Percentiles rank a stretch among this genome's conserved stretches.
These are phyloP conservation scores for Mantis religiosa DNA, from an alignment of 2,888 invertebrate genomes.

Conservation along the genomic window DNA sequence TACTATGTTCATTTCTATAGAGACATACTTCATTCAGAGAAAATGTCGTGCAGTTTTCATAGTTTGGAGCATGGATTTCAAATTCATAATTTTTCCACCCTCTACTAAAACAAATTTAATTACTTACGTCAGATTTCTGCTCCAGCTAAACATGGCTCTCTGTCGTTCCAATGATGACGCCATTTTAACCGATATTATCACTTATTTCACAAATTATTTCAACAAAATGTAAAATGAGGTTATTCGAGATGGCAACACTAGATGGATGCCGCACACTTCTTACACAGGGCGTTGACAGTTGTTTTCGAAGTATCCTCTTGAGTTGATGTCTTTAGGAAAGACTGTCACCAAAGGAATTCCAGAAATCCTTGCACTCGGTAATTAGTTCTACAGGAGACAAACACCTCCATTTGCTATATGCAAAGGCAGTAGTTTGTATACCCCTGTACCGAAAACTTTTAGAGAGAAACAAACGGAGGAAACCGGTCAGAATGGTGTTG, in stretches of 20 bases:
- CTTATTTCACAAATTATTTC: not conserved
- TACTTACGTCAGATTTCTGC: not conserved
- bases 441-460: not conserved
- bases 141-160: not conserved
- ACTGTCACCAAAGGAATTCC: not conserved
- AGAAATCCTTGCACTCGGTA: not conserved
- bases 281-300: too few relatives aligned
- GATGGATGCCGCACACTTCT: too few relatives aligned
- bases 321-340: not conserved
- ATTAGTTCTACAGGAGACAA: not conserved
- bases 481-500: not conserved
- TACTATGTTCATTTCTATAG: too few relatives aligned
- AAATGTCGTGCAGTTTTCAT: too few relatives aligned
- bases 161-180: not conserved
- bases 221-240: not conserved
- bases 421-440: not conserved
- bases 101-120: not conserved
- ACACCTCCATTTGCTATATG: not conserved
- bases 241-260: too few relatives aligned
- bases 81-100: too few relatives aligned
- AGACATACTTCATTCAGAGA: too few relatives aligned
- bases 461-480: not conserved
- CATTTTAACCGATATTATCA: not conserved
- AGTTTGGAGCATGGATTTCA: too few relatives aligned
- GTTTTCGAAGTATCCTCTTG: too few relatives aligned